Evolutionary conservation across 1,140 invertebrate genomes (phyloP).

Genomic region (Solen grandis): DNA sequence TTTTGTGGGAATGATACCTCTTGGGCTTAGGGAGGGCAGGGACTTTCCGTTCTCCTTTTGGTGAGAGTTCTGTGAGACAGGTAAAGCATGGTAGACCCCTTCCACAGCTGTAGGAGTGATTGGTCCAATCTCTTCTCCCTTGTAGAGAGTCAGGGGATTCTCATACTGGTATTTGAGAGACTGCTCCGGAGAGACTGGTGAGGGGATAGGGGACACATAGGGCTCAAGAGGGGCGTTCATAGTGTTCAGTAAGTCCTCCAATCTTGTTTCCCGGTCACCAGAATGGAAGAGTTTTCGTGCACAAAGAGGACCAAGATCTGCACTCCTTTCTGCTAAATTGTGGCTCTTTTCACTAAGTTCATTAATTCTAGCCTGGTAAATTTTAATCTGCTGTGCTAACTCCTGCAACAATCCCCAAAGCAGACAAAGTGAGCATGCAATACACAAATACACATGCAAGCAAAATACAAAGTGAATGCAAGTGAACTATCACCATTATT

Average conservation of each 20-base stretch:
- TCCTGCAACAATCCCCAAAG: conserved; percentile 71
- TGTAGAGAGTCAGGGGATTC: conserved; percentile 44
- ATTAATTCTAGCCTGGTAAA: conserved; percentile 74
- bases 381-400: conserved; percentile 77
- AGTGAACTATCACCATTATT: neutral
- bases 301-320: conserved; percentile 64
- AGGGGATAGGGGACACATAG: conserved; percentile 28
- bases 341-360: conserved; percentile 75
- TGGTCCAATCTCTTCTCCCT: conserved; percentile 15
- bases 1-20: neutral
- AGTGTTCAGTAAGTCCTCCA: conserved; percentile 54
- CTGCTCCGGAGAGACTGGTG: conserved; percentile 26
- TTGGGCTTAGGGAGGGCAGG: neutral
- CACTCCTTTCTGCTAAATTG: conserved; percentile 64
- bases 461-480: neutral
- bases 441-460: conserved; percentile 18
- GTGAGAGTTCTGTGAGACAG: neutral
- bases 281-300: conserved; percentile 61
- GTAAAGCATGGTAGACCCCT: neutral
- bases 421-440: conserved; percentile 7
- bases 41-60: neutral
- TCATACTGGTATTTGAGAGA: conserved; percentile 45
- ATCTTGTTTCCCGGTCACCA: conserved; percentile 38
- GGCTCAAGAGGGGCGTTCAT: conserved; percentile 47
- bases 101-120: neutral